Base-by-base conservation (phyloP, 1,140 invertebrate species). In the Antheraea mylitta region DNA sequence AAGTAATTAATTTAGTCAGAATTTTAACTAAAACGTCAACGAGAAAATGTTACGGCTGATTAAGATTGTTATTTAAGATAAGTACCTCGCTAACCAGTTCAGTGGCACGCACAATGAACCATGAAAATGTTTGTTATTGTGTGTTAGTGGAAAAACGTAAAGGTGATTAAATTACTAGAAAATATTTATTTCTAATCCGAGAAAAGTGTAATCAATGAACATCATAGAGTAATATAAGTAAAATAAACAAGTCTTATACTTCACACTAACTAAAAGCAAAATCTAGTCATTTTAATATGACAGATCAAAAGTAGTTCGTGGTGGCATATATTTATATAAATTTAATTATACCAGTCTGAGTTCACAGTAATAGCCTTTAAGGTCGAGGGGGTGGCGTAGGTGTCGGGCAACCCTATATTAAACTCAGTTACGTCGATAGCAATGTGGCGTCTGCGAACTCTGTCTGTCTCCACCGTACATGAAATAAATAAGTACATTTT, bases 1-100 rank as follows among this genome's bases (percentile, higher is more conserved):
- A 78, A 78, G 75, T 86, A 84, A 86, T 83, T 85, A 80, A 82
- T 78, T 79, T 84, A 79, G 74, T 76, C 72, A 68, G 77, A 82
- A 83, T 82, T 83, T 80, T 58, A 66, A 58, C 58, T 70, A 63
- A 53, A 62, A 62, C 48, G 66, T 63, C 66, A 22, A 45, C 62
- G 30, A 60, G 63, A 61, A 60, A 66, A 53, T 64, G 13, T 65
- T 69, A 64, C 64, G 18, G 18, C 59, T 61, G 63, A 67, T 71
- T 71, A 53, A 53, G 45, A 53, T 53, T 53, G 45, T 9, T 53
- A 53, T 16, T 53, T 53, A 53, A 9, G 45, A 53, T 53, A 53
- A 53, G 16, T 53, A 13, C 16, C 45, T 16, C 11, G 16, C 45
- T 9, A 42, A 42, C 38, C 11, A 42, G 38, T 42, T 53, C 16